Evolutionary conservation across 53 echinoderm and acorn worm species (phyloP).

Genomic region (Actinopyga echinites): DNA sequence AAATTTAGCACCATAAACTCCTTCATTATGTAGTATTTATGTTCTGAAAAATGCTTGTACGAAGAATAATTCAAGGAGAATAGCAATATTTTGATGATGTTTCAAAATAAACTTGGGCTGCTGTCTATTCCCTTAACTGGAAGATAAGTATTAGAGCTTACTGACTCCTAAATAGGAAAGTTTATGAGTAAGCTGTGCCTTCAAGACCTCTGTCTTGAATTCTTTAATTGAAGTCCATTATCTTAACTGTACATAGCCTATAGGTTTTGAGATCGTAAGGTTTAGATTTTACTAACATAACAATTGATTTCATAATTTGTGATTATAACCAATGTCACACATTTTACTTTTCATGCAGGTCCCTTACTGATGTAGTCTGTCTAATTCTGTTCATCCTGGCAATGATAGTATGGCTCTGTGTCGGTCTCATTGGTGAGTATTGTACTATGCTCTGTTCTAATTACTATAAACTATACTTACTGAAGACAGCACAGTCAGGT

Average conservation of each 20-base stretch:
- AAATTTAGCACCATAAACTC: too few species aligned
- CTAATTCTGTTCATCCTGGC: constrained; percentile 62
- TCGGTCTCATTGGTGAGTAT: constrained; percentile 69
- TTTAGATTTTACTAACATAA: too few species aligned
- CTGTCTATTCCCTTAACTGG: too few species aligned
- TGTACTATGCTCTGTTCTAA: not conserved
- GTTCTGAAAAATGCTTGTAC: too few species aligned
- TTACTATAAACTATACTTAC: not conserved
- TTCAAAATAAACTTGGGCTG: too few species aligned
- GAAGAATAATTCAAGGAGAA: too few species aligned
- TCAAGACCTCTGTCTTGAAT: not conserved
- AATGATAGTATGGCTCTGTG: constrained; percentile 61
- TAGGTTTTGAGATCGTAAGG: not conserved
- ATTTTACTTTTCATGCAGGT: constrained; percentile 29
- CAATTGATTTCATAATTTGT: not conserved
- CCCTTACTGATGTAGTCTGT: constrained; percentile 69
- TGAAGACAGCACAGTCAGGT: too few species aligned
- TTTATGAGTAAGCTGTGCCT: not conserved
- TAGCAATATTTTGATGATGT: too few species aligned
- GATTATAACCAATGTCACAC: not conserved
- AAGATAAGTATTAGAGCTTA: too few species aligned
- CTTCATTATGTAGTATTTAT: too few species aligned
- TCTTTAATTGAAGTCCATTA: not conserved
- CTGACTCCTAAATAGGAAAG: not conserved
- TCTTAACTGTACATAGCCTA: not conserved